Evolutionary conservation across 1,140 invertebrate genomes (phyloP), one percentile per base, ranked within the genome.

Genomic region (Euura lappo): DNA sequence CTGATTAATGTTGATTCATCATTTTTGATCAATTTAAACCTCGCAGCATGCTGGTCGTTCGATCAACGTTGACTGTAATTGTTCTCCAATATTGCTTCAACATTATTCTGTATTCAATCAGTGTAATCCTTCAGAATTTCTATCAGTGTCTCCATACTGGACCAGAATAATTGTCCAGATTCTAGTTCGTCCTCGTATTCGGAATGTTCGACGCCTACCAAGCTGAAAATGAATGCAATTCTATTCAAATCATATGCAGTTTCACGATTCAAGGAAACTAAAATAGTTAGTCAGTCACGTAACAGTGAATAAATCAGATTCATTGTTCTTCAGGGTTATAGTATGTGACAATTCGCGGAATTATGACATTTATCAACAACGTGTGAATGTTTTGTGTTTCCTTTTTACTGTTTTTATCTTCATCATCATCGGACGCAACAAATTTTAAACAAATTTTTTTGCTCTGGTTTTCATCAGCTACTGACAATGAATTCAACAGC

Each of bases 391-490:
- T 28, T 28, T n/a, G n/a, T n/a, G n/a, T n/a, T n/a, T n/a, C n/a
- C n/a, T n/a, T n/a, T n/a, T n/a, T n/a, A n/a, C n/a, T n/a, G n/a
- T n/a, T n/a, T n/a, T n/a, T n/a, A n/a, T n/a, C n/a, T n/a, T n/a
- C n/a, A n/a, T n/a, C n/a, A n/a, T n/a, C n/a, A n/a, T n/a, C n/a
- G n/a, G n/a, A 8, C 51, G 13, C 11, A 68, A 43, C 13, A 47
- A 67, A 8, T 43, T 68, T 42, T 46, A 44, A 72, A 45, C 44
- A 68, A 74, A 71, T 71, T 45, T 71, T 71, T 71, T 68, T 71
- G 77, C 76, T 76, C 70, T 79, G 82, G 64, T 82, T 82, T 78
- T 77, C 77, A 67, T 76, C 71, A 85, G 84, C 81, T 79, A 28
- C 28, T 28, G 28, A 28, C 28, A 28, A 28, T 28, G 82, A 86